Evolutionary conservation across 2,888 invertebrate species (phyloP).

Genomic region (Coleophora flavipennella): DNA sequence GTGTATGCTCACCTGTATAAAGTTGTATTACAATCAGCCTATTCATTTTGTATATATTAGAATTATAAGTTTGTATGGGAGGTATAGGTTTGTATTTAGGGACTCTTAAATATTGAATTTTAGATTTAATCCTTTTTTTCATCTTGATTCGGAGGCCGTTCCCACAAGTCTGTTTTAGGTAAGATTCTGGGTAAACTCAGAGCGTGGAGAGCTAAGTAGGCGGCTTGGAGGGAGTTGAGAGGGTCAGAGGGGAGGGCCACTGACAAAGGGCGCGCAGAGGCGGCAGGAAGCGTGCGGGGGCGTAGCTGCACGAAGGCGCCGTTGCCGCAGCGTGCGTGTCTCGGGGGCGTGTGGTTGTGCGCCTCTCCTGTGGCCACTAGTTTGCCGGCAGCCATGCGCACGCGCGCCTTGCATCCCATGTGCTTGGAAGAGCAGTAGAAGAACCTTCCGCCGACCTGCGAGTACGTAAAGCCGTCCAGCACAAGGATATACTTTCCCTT

Average conservation of each 20-base stretch:
- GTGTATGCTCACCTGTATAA: no score
- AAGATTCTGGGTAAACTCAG: slow-evolving; percentile 53
- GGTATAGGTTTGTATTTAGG: no score
- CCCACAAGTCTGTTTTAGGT: slow-evolving; percentile 61
- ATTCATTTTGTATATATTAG: no score
- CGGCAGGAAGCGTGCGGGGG: slow-evolving; percentile 35
- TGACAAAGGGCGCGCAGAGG: slow-evolving; percentile 20
- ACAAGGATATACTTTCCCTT: slow-evolving; percentile 64
- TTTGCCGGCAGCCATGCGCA: slow-evolving; percentile 49
- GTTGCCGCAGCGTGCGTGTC: slow-evolving; percentile 63
- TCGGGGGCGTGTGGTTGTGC: slow-evolving; percentile 61
- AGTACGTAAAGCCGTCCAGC: slow-evolving; percentile 60
- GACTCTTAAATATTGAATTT: not conserved
- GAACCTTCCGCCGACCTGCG: slow-evolving; percentile 64
- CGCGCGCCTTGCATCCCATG: slow-evolving; percentile 60
- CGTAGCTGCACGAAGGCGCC: slow-evolving; percentile 61
- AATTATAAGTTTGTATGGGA: no score
- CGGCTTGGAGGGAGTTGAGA: slow-evolving; percentile 38
- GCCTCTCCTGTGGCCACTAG: slow-evolving; percentile 53
- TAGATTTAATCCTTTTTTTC: slow-evolving; percentile 38
- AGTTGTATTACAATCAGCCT: no score
- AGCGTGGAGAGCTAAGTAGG: slow-evolving; percentile 49
- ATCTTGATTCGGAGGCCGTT: slow-evolving; percentile 38
- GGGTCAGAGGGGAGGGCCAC: slow-evolving; percentile 32
- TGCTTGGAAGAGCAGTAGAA: slow-evolving; percentile 68